Conservation (phyloP, 2,888 invertebrate species). For the Cordilura impudica region DNA sequence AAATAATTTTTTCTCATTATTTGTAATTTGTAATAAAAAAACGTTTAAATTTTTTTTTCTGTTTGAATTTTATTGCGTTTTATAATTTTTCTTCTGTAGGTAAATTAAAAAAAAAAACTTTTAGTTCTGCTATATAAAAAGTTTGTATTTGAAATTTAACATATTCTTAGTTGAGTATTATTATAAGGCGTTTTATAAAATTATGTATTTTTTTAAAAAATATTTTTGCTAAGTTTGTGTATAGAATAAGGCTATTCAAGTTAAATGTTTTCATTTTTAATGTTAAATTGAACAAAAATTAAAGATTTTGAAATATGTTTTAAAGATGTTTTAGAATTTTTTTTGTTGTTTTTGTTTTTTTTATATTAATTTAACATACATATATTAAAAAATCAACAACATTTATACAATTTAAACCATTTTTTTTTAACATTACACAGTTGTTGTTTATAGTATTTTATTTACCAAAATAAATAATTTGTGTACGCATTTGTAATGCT, state of each 20-base stretch:
- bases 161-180: slow-evolving; percentile 39
- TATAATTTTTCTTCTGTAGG: slow-evolving; percentile 8
- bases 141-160: slow-evolving; percentile 19
- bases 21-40: background rate
- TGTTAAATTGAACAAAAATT: background rate
- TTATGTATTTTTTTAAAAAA: slow-evolving; percentile 5
- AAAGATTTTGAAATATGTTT: background rate
- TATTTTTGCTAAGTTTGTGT: slow-evolving; percentile 20
- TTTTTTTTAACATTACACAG: background rate
- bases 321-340: background rate
- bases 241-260: slow-evolving; percentile 56
- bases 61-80: slow-evolving; percentile 32
- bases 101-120: slow-evolving; percentile 39
- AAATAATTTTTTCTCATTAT: slow-evolving; percentile 16
- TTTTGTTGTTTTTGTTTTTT: too few relatives aligned
- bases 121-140: slow-evolving; percentile 18
- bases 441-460: background rate
- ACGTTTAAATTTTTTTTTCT: background rate
- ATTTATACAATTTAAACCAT: background rate
- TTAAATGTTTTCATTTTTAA: slow-evolving; percentile 4
- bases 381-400: background rate
- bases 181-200: slow-evolving; percentile 50
- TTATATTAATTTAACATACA: background rate
- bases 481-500: slow-evolving; percentile 61
- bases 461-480: slow-evolving; percentile 15